Evolutionary conservation across 2,113 vertebrate species (phyloP), one percentile per base, ranked within the genome.

Genomic region (Tauraco erythrolophus): DNA sequence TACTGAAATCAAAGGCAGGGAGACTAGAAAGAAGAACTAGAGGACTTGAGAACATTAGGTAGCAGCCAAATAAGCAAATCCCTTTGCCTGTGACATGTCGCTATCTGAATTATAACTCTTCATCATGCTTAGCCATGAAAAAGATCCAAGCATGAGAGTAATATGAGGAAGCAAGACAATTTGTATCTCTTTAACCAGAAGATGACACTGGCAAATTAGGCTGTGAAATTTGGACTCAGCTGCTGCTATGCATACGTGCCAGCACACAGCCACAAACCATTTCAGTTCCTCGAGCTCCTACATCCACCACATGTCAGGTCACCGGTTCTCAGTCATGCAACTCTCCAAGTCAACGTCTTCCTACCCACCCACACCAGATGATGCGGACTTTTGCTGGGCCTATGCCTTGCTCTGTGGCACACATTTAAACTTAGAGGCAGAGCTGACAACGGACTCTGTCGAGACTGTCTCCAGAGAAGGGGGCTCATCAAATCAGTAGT

Each of bases 261-360:
- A 86, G 21, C 25, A 51, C 18, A 23, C 1, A 46, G 37, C 43
- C 58, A 62, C 7, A 27, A 35, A 72, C 39, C 17, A 43, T 37
- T 53, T 53, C 41, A 50, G 21, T n/a, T 76, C 61, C 43, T 75
- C 2, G 1, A 48, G 68, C 22, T 89, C 50, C 43, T 14, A 33
- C 33, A 66, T 33, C 37, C 39, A 76, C 39, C 25, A 33, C 13
- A 35, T 3, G 19, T 53, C 53, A 82, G 46, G 14, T 7, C 53
- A 64, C 0, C 0, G 21, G 46, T 57, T 27, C 53, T 25, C 24
- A 57, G 19, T 31, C 31, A 58, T 3, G 0, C 19, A 17, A 2
- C 45, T 19, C 33, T 24, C 41, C 28, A 28, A 61, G 28, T 21
- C 68, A 65, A 12, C 1, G 0, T 37, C 56, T 84, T 84, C 56